Evolutionary conservation across 2,888 invertebrate species (phyloP), one percentile per base, ranked within the genome.

Genomic region (Chalcosyrphus nemorum): DNA sequence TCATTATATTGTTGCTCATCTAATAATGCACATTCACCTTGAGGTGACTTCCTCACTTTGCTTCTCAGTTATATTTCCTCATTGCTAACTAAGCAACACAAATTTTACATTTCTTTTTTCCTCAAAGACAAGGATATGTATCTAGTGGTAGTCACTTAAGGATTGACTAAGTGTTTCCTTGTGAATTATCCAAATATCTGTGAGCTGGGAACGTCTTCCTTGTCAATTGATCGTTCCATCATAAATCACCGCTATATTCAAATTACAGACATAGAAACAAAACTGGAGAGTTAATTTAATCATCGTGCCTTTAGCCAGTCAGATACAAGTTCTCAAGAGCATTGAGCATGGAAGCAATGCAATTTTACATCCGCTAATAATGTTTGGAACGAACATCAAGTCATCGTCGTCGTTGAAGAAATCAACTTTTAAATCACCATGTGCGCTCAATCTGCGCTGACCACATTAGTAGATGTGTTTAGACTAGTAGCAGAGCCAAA

Each of bases 21-120:
- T 35, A 35, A 76, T 70, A 76, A 57, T 66, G 59, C 52, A 54
- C 76, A 65, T 66, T 66, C 66, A 66, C 71, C 65, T 35, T 56
- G 52, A 29, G 35, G 13, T n/a, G 38, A 76, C 76, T 81, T 81
- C 76, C 76, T 76, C 71, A 71, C 43, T 65, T 76, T 38, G n/a
- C n/a, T 59, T 19, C 38, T 15, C 29, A 24, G 24, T 4, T 4
- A 19, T 27, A 54, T 66, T 77, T 82, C 81, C 81, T 82, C 47
- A 54, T 82, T 77, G 59, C 66, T 59, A 29, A 32, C 21, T 59
- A n/a, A n/a, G n/a, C 47, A 15, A 6, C 65, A 43, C 47, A 35
- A 50, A 19, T 21, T 21, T 4, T 9, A 4, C 24, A 21, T 15
- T 15, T 24, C 11, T 7, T 24, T 52, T 15, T 3, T 43, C 17